phyloP scores from a whole-genome alignment of 2,113 vertebrate genomes.

The Cavia aperea region DNA sequence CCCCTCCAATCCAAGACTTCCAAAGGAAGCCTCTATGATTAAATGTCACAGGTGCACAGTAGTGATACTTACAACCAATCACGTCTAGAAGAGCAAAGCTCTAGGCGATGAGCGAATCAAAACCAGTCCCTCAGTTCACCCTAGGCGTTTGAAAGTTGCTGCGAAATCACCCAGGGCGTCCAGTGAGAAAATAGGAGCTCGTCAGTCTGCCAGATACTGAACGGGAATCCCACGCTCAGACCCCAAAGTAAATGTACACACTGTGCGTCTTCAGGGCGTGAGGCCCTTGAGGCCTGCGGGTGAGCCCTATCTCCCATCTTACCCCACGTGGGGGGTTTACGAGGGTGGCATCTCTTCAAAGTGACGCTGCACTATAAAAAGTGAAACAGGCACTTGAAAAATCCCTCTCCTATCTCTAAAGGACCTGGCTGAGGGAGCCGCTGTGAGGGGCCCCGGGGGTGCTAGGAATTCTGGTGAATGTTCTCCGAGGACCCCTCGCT shows the following conservation, averaged over 20 bases:
- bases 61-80: constrained; percentile 53
- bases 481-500: constrained; percentile 80
- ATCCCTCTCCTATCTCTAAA: constrained; percentile 50
- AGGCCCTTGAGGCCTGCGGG: background rate
- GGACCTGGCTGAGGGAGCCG: constrained; percentile 12
- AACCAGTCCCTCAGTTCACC: constrained; percentile 13
- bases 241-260: constrained; percentile 46
- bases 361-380: constrained; percentile 52
- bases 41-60: constrained; percentile 10
- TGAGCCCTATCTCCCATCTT: background rate
- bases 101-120: constrained; percentile 44
- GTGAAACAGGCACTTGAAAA: constrained; percentile 53
- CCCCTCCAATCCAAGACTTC: background rate
- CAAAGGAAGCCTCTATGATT: constrained; percentile 10
- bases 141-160: constrained; percentile 1
- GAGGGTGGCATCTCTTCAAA: constrained; percentile 42
- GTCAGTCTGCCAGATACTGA: constrained; percentile 28
- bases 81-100: constrained; percentile 55
- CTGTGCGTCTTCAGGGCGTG: background rate
- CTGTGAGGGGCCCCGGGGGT: constrained; percentile 38
- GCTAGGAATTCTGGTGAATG: constrained; percentile 76
- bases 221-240: constrained; percentile 31
- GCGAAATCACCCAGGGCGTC: background rate
- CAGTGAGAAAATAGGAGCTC: constrained; percentile 5
- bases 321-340: background rate